Conservation (phyloP, 2,113 vertebrate genomes). For the Podarcis muralis region DNA sequence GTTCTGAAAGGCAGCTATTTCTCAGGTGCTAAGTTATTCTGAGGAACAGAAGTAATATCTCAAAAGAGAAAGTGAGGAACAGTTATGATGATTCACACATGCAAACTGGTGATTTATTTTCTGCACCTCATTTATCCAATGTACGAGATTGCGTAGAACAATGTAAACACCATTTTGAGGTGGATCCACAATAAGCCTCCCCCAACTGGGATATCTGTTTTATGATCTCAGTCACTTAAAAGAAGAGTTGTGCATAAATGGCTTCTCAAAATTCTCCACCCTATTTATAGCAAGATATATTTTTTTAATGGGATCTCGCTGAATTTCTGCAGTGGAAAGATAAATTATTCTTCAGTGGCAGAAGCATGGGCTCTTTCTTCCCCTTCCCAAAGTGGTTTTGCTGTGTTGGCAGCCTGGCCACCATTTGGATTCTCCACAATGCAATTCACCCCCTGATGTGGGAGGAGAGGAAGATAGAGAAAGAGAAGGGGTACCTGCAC, state of each 20-base stretch:
- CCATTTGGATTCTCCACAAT: too few species aligned
- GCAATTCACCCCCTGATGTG: too few species aligned
- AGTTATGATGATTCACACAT: background rate
- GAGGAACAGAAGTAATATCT: background rate
- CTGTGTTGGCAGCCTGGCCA: too few species aligned
- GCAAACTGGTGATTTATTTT: background rate
- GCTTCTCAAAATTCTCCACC: background rate
- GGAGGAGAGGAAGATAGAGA: too few species aligned
- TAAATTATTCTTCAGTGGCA: background rate
- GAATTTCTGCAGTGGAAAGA: background rate
- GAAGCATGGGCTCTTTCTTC: too few species aligned
- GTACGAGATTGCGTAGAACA: background rate
- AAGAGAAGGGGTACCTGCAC: too few species aligned
- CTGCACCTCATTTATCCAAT: background rate
- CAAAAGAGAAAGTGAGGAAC: slow-evolving; percentile 9
- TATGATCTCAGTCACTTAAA: background rate
- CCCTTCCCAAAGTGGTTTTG: too few species aligned
- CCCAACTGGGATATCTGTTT: background rate
- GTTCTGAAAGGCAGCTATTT: slow-evolving; percentile 38
- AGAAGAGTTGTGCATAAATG: background rate
- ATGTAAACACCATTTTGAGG: background rate
- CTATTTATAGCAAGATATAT: too few species aligned
- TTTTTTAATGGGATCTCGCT: too few species aligned
- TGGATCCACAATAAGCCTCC: background rate
- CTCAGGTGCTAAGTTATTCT: slow-evolving; percentile 33